A percentile compares a stretch with the other conserved stretches of the same genome.
phyloP scores from a whole-genome alignment of 2,797 vertebrate genomes.

The Xenops minutus region DNA sequence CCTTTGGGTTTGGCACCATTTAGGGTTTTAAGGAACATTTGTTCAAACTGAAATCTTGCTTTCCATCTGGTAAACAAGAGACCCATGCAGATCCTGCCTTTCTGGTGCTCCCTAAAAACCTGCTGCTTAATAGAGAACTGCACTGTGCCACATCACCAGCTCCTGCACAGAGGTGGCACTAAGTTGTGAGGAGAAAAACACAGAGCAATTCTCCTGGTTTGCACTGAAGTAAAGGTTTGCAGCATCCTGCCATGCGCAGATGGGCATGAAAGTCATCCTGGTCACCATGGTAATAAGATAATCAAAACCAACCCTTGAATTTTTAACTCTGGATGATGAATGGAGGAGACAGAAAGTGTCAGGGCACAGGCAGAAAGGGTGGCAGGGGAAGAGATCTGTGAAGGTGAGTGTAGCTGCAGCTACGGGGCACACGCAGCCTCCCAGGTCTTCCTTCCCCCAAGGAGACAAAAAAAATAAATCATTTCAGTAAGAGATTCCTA shows the following conservation, averaged over 20 bases:
- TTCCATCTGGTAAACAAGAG: neutral
- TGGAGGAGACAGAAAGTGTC: neutral
- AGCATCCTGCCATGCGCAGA: slow-evolving; percentile 25
- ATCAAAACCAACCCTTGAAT: slow-evolving; percentile 31
- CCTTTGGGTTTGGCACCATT: rapidly evolving
- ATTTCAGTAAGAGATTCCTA: neutral
- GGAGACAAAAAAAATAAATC: neutral
- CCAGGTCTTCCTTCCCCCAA: neutral
- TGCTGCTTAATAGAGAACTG: neutral
- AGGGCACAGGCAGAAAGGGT: neutral
- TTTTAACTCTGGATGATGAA: slow-evolving; percentile 40
- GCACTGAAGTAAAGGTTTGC: neutral
- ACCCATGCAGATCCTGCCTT: neutral
- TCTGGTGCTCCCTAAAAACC: neutral
- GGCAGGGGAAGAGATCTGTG: neutral
- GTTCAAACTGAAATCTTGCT: neutral
- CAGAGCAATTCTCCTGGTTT: neutral
- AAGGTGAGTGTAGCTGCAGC: neutral
- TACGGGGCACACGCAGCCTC: neutral
- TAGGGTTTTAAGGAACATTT: neutral
- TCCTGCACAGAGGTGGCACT: neutral
- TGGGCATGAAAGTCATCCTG: slow-evolving; percentile 28
- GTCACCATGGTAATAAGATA: slow-evolving; percentile 60
- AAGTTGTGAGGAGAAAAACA: neutral
- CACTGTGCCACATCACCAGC: neutral